Base-by-base conservation (phyloP, 35 echinoderm and acorn worm genomes). In the Heliocidaris erythrogramma region DNA sequence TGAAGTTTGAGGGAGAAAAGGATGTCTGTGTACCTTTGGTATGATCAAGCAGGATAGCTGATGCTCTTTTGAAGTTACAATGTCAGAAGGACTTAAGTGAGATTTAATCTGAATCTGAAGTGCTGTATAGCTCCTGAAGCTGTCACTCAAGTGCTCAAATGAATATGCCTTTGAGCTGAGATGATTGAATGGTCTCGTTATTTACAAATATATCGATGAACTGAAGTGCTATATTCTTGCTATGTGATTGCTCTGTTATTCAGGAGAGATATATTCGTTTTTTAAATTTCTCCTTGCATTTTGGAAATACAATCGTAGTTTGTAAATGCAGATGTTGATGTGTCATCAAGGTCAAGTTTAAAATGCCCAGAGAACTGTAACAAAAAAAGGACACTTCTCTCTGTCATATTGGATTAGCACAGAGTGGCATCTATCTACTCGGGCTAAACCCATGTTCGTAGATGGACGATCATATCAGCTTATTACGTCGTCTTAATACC, bases 391-490 rank as follows among this genome's bases (percentile, higher is more conserved):
- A 78, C 65, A 78, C 27, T 29, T 78, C 17, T 78, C 21, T 78
- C 65, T 78, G 65, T 78, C 8, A 27, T 78, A 78, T 78, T 78
- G 65, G 65, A 78, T 78, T 78, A 78, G 2, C 27, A 8, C 65
- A 78, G 27, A 78, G 65, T 78, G 8, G 18, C 65, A 4, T 78
- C 17, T 78, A 78, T 78, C 65, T 27, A 78, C 65, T 78, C 27
- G 2, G 7, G 27, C 65, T 78, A 78, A 78, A n/a, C 65, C 65
- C 65, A 78, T 78, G 65, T 78, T 78, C 65, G 7, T 78, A 78
- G 65, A n/a, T 78, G 65, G 65, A 78, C 65, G 65, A 78, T 78
- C 65, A 78, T n/a, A 78, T n/a, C 65, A 78, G 65, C 27, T n/a
- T 78, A 78, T 78, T 78, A 27, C 65, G 18, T 9, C 65, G 65